Evolutionary conservation across 2,797 vertebrate genomes (phyloP), one percentile per base, ranked within the genome.

Genomic region (Sebastes hubbsi): DNA sequence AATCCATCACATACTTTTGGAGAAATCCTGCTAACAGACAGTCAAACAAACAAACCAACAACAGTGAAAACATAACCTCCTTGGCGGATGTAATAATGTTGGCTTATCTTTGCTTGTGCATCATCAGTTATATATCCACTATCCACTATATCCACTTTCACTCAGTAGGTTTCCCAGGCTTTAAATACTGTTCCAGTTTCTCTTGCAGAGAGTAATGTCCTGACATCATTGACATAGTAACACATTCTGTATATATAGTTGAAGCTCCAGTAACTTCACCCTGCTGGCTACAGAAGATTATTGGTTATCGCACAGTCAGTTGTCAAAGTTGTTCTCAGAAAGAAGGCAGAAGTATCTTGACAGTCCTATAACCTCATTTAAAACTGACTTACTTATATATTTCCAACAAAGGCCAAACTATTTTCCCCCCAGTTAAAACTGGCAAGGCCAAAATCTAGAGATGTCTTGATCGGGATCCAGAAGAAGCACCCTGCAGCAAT

Each of bases 401-500:
- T 68, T 60, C 70, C 55, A 78, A 62, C 58, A 52, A 64, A 83
- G 9, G 32, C n/a, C 30, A 77, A 79, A 67, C 5, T 3, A 4
- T 55, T 74, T 73, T 52, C 11, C 24, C 20, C 69, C 65, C 46
- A 52, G 22, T 72, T 60, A 68, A 52, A 82, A 66, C 20, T 73
- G 59, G 30, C 46, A 61, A 30, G 52, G 29, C 22, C 42, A 29
- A 59, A 16, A 69, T 59, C 49, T 60, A 67, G 46, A 79, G 36
- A 79, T 65, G 75, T n/a, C 62, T 66, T 77, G 61, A 83, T 69
- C 16, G 18, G 69, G 34, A 79, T 83, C 64, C 34, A 79, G 34
- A 32, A 24, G 67, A 55, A 71, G 54, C 66, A 58, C 27, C 74
- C 78, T 77, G 68, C 63, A 87, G 77, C 66, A 60, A 64, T 78